A percentile compares a stretch with the other conserved stretches of the same genome.
Conservation (phyloP, 2,797 vertebrate genomes). For the Silurus aristotelis region DNA sequence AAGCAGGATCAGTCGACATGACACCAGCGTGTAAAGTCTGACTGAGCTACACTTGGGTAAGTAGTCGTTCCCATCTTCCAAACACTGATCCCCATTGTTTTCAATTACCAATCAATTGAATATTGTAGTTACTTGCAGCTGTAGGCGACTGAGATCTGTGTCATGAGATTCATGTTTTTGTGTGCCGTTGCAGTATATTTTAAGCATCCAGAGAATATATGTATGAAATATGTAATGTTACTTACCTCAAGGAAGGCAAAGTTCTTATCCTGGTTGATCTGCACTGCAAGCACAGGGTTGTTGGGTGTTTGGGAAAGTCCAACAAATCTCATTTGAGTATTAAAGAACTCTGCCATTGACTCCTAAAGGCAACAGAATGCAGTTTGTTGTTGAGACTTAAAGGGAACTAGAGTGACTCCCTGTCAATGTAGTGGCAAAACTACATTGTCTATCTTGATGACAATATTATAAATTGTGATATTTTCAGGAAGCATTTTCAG, state of each 20-base stretch:
- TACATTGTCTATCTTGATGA: background rate
- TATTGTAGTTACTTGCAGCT: background rate
- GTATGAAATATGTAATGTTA: background rate
- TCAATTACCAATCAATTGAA: no score
- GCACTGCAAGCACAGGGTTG: constrained; percentile 77
- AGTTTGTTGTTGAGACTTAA: background rate
- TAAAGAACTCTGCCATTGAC: constrained; percentile 78
- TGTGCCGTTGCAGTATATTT: background rate
- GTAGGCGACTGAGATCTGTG: background rate
- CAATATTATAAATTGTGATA: background rate
- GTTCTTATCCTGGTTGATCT: constrained; percentile 82
- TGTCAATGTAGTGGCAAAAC: background rate
- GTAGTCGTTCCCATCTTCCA: no score
- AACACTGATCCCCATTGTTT: no score
- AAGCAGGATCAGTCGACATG: no score
- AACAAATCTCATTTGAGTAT: constrained; percentile 79
- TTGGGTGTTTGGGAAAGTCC: constrained; percentile 75
- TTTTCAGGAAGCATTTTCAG: background rate
- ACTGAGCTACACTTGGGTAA: no score
- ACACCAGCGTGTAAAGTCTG: no score
- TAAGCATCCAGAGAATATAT: background rate
- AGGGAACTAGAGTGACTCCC: no score
- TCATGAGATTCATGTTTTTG: background rate
- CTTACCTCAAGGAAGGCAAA: constrained; percentile 64
- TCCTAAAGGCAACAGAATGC: constrained; percentile 33